A percentile compares a stretch with the other conserved stretches of the same genome.
Conservation (phyloP, 2,113 vertebrate species). For the Dendropsophus ebraccatus region DNA sequence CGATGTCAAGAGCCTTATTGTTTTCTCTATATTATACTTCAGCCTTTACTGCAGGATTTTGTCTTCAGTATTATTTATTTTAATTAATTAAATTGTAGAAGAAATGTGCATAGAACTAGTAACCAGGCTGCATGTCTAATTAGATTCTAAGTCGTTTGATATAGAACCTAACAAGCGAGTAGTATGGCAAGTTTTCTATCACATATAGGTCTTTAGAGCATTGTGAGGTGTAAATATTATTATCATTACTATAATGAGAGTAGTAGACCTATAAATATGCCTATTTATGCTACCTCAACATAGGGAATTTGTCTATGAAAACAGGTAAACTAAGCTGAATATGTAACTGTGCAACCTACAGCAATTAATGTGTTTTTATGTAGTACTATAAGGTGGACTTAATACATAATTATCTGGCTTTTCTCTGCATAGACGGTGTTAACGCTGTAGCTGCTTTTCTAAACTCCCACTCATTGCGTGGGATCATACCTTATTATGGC, state of each 20-base stretch:
- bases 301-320: not conserved
- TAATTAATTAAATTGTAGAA: not conserved
- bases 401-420: conserved; percentile 2
- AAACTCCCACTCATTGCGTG: conserved; percentile 45
- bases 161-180: not conserved
- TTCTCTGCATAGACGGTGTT: conserved; percentile 2
- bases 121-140: not conserved
- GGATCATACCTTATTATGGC: conserved; percentile 25
- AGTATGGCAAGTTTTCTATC: not conserved
- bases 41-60: not conserved
- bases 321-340: not conserved
- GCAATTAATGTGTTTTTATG: not conserved
- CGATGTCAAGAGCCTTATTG: not conserved
- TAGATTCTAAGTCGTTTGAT: not conserved
- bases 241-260: not conserved
- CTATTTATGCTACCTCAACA: not conserved
- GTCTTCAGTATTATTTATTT: not conserved
- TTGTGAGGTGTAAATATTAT: not conserved
- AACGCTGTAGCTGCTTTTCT: conserved; percentile 25
- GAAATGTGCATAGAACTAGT: not conserved
- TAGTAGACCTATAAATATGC: not conserved
- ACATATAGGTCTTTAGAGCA: not conserved
- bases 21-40: not conserved
- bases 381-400: not conserved
- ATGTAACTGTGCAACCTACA: no score